Evolutionary conservation across 1,140 invertebrate species (phyloP).

Genomic region (Nephila pilipes): DNA sequence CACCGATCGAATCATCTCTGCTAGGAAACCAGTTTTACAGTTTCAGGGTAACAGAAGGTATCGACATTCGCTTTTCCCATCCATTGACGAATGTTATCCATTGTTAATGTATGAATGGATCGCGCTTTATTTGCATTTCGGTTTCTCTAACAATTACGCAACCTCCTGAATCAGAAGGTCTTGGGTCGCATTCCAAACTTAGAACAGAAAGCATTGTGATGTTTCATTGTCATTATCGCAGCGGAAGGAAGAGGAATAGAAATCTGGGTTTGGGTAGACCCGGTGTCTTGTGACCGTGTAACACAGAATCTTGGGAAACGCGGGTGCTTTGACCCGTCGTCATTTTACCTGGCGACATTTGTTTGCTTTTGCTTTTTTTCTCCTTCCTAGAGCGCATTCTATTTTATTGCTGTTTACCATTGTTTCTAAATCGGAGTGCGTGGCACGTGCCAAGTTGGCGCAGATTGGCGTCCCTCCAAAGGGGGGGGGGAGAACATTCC

Average conservation of each 20-base stretch:
- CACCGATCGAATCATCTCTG: not conserved
- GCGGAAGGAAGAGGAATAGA: not conserved
- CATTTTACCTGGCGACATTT: conserved; percentile 48
- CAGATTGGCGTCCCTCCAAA: conserved; percentile 17
- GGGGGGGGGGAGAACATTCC: not conserved
- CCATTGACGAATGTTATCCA: not conserved
- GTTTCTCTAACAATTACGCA: not conserved
- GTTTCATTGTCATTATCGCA: conserved; percentile 30
- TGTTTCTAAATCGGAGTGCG: conserved; percentile 59
- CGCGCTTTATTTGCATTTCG: not conserved
- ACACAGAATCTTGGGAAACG: not conserved
- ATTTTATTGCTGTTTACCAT: conserved; percentile 65
- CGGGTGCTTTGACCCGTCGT: conserved; percentile 63
- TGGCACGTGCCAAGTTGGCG: conserved; percentile 41
- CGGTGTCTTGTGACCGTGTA: conserved; percentile 50
- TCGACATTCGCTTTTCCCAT: not conserved
- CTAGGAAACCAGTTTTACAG: conserved; percentile 25
- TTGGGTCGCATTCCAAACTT: conserved; percentile 18
- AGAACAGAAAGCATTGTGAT: conserved; percentile 3
- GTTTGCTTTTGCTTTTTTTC: not conserved
- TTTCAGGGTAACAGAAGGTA: not conserved
- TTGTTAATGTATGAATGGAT: not conserved
- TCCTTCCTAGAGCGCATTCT: not conserved
- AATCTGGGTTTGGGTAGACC: conserved; percentile 31
- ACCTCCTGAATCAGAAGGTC: not conserved